A percentile compares a stretch with the other conserved stretches of the same genome.
Evolutionary conservation across 2,888 invertebrate genomes (phyloP).

Genomic region (Colostygia pectinataria): DNA sequence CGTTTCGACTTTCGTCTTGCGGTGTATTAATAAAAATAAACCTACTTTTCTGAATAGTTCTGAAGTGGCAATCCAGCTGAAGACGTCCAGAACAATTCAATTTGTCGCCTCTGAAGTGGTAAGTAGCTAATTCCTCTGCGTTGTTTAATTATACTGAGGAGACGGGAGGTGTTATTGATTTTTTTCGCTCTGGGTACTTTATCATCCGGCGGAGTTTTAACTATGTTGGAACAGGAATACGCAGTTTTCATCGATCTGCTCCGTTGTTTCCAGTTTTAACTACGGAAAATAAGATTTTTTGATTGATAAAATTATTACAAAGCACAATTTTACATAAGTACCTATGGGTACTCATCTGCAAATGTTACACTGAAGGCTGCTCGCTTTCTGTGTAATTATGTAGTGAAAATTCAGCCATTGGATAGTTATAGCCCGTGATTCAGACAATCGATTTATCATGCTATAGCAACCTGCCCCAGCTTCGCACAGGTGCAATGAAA

Average conservation of each 20-base stretch:
- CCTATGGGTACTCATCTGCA: too few relatives aligned
- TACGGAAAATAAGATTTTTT: neutral
- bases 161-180: conserved; percentile 51
- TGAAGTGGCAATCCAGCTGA: conserved; percentile 29
- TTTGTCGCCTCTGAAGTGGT: conserved; percentile 46
- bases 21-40: conserved; percentile 57
- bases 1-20: conserved; percentile 43
- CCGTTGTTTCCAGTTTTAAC: neutral
- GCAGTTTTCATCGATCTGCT: neutral
- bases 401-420: too few relatives aligned
- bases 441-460: too few relatives aligned
- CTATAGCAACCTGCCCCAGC: too few relatives aligned
- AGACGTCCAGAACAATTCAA: conserved; percentile 33
- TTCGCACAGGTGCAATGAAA: too few relatives aligned
- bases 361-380: too few relatives aligned
- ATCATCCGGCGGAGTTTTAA: conserved; percentile 6
- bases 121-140: conserved; percentile 38
- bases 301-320: neutral
- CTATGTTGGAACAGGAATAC: conserved; percentile 3
- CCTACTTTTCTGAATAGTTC: conserved; percentile 44
- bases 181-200: conserved; percentile 42
- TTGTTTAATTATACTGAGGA: conserved; percentile 20
- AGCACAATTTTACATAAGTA: too few relatives aligned
- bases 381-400: too few relatives aligned
- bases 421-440: too few relatives aligned